Evolutionary conservation across 2,113 vertebrate genomes (phyloP), one percentile per base, ranked within the genome.

Genomic region (Festucalex cinctus): DNA sequence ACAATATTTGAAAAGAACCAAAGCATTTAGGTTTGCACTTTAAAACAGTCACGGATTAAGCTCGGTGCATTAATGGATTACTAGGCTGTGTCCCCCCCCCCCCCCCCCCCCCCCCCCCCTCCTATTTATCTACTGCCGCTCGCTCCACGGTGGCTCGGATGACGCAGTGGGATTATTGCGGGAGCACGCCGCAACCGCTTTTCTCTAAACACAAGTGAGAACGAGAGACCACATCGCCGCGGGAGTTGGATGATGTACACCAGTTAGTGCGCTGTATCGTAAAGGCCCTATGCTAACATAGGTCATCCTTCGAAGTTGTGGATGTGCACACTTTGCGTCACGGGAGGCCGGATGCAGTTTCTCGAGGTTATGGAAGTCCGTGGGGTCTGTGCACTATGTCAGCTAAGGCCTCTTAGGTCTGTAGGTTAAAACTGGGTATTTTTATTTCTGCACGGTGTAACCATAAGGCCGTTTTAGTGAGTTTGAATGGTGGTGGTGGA

Each of bases 61-160:
- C 71, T 22, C 53, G 69, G 71, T 83, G 85, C 85, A 90, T 90
- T 91, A 90, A 85, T 90, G 90, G 87, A 91, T 92, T 89, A 90
- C 76, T 19, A 75, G 70, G 79, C 84, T 66, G 71, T 81, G 70
- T 81, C 8, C 5, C n/a, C 51, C 32, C 70, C 71, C 8, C 5
- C n/a, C 51, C 32, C 70, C 71, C 8, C 5, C n/a, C 51, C 32
- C 70, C 71, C 8, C 5, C n/a, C 8, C 5, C n/a, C 51, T 57
- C 70, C 71, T 69, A 22, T 83, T 86, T 70, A 68, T 88, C 76
- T 83, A 9, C 13, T 71, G 53, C 71, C 74, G 68, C 71, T 80
- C 75, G 73, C 74, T 80, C 77, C 61, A 20, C 77, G 73, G 77
- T 80, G 73, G 60, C 64, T 82, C 48, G 14, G 72, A 64, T 84